These are phyloP conservation scores for Drosophila antonietae DNA, from an alignment of 2,888 invertebrate species.

Conservation along the genomic window DNA sequence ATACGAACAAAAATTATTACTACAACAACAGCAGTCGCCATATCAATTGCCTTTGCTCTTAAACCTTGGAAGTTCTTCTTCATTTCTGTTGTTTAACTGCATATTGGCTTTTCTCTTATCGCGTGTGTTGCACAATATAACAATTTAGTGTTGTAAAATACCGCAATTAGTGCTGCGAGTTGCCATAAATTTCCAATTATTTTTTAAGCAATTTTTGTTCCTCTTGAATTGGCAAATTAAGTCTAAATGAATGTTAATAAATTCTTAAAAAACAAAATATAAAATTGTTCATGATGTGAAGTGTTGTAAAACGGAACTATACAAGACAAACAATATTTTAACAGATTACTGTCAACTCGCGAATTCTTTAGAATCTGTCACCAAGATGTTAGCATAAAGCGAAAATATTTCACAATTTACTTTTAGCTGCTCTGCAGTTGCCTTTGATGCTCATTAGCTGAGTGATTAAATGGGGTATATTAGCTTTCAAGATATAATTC, in stretches of 20 bases:
- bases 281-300: neutral
- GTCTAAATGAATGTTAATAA: neutral
- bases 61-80: constrained; percentile 2
- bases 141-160: constrained; percentile 11
- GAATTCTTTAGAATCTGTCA: constrained; percentile 16
- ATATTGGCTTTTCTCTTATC: constrained; percentile 60
- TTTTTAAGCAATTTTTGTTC: neutral
- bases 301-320: neutral
- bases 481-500: neutral
- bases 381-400: constrained; percentile 4
- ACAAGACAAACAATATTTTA: neutral
- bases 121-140: neutral
- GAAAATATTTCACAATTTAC: neutral
- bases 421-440: neutral
- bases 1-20: neutral
- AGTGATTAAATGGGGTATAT: neutral
- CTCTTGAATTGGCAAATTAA: neutral
- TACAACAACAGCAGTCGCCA: neutral
- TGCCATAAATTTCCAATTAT: constrained; percentile 2
- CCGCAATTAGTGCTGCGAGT: neutral
- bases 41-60: neutral
- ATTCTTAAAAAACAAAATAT: neutral
- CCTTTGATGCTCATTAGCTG: neutral
- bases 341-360: neutral
- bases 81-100: constrained; percentile 11